phyloP scores from a whole-genome alignment of 2,888 invertebrate species.

The Eilema sororculum region DNA sequence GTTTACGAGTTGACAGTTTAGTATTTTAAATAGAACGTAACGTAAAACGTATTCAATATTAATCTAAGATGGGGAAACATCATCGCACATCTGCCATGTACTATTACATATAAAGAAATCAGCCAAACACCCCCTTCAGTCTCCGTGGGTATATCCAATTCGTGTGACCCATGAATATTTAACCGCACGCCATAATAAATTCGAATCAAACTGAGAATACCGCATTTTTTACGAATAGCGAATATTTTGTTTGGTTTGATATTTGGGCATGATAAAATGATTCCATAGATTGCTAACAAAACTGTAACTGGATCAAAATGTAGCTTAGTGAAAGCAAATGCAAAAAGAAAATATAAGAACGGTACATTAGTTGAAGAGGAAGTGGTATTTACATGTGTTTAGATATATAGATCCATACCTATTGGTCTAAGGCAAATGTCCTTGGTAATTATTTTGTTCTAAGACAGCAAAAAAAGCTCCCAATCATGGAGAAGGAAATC shows the following conservation, averaged over 20 bases:
- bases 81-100: background rate
- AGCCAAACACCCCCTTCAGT: constrained; percentile 9
- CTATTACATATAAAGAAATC: constrained; percentile 18
- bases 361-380: too few relatives aligned
- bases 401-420: too few relatives aligned
- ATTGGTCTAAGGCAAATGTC: too few relatives aligned
- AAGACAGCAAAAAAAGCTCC: too few relatives aligned
- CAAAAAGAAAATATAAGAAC: too few relatives aligned
- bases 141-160: constrained; percentile 17
- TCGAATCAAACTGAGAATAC: constrained; percentile 13
- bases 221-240: constrained; percentile 5
- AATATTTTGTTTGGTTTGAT: constrained; percentile 10
- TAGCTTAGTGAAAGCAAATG: too few relatives aligned
- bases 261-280: background rate
- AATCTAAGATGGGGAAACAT: background rate
- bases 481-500: too few relatives aligned
- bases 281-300: background rate
- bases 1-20: background rate
- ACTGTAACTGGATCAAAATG: too few relatives aligned
- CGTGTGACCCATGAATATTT: constrained; percentile 20
- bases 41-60: background rate
- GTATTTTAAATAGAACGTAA: background rate
- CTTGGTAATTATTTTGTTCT: too few relatives aligned
- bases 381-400: too few relatives aligned
- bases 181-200: constrained; percentile 17